Base-by-base conservation (phyloP, 1,140 invertebrate species). In the Delia radicum region DNA sequence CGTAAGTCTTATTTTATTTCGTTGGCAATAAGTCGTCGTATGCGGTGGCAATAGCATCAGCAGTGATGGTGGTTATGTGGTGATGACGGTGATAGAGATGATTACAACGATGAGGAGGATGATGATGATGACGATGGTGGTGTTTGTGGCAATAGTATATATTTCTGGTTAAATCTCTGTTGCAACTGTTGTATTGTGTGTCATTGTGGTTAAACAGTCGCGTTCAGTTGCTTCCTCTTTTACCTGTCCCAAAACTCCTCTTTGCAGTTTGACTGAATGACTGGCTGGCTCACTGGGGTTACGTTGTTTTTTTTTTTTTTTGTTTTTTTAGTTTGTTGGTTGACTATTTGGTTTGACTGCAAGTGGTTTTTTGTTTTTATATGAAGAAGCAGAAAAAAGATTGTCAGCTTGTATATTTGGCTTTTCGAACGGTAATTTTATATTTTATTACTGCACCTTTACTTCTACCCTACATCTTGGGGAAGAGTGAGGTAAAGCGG, bases 401-500 rank as follows among this genome's bases (percentile, higher is more conserved):
- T 42, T 21, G 48, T 21, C 3, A 4, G 18, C 21, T 5, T 24
- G 8, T 55, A 21, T 55, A 4, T 2, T 55, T 55, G 48, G 48
- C 24, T 55, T 55, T 55, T 55, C n/a, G 6, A 55, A 55, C 48
- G 48, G 48, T 55, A 55, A 55, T 55, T 55, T 55, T 55, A 55
- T 55, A n/a, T 55, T 55, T 55, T 55, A 55, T 55, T 55, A 55
- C 48, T 21, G 48, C 48, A 55, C 48, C 48, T 55, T 55, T 55
- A 21, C 2, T 55, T 55, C 4, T 55, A 15, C 21, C 48, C 48
- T 55, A 55, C 18, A 55, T 5, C 46, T 21, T 7, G 33, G 8
- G n/a, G 24, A 18, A 55, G 48, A 18, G 48, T 18, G 18, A 21
- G 48, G 48, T 55, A n/a, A n/a, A n/a, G n/a, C n/a, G 48, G 48